Percentiles rank a stretch among this genome's conserved stretches.
These are phyloP conservation scores for Drosophila nasuta DNA, from an alignment of 1,140 invertebrate species.

Conservation along the genomic window DNA sequence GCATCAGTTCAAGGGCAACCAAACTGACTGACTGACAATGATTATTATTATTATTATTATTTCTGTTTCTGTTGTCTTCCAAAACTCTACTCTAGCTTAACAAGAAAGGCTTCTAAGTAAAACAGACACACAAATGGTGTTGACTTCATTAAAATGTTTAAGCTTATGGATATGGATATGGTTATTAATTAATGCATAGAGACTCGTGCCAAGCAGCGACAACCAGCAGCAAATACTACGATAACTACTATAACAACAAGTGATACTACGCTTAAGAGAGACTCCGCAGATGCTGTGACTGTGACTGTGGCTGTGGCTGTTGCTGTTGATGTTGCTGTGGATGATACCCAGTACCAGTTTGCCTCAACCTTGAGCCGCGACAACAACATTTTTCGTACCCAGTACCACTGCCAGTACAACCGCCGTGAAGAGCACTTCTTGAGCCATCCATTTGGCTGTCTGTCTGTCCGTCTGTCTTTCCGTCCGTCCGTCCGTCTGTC, in stretches of 20 bases:
- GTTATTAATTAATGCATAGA: conserved; percentile 72
- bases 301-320: conserved; percentile 39
- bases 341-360: conserved; percentile 74
- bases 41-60: conserved; percentile 6
- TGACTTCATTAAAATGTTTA: conserved; percentile 49
- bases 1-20: conserved; percentile 57
- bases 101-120: conserved; percentile 64
- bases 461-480: no score
- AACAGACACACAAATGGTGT: not conserved
- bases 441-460: conserved; percentile 42
- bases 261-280: conserved; percentile 4
- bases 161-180: conserved; percentile 43
- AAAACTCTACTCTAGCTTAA: conserved; percentile 2
- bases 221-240: conserved; percentile 4
- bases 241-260: conserved; percentile 5
- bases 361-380: conserved; percentile 77
- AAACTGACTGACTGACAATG: no score
- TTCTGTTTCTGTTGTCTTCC: conserved; percentile 4
- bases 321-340: conserved; percentile 62
- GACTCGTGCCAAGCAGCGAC: conserved; percentile 70
- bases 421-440: conserved; percentile 76
- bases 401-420: conserved; percentile 44
- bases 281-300: conserved; percentile 3
- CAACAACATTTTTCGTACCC: conserved; percentile 71
- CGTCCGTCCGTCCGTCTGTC: not conserved